These are phyloP conservation scores for Daboia siamensis DNA, from an alignment of 2,113 vertebrate genomes.

Conservation along the genomic window DNA sequence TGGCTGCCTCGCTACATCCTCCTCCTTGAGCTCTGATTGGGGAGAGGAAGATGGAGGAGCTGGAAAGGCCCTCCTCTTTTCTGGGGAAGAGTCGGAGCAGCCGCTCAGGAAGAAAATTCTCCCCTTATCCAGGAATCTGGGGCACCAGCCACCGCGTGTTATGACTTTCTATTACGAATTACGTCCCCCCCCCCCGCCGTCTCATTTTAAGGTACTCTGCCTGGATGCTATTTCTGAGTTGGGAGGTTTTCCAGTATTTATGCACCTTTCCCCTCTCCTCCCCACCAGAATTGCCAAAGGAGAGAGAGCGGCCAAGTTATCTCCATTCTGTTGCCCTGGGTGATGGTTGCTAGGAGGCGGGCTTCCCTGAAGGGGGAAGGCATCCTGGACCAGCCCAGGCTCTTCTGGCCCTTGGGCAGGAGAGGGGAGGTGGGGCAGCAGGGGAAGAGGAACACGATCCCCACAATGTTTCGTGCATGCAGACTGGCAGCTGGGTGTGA, in stretches of 20 bases:
- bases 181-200: rapidly evolving
- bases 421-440: not conserved
- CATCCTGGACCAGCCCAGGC: not conserved
- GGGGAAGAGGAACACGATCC: not conserved
- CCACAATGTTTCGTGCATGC: not conserved
- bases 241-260: not conserved
- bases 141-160: not conserved
- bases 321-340: not conserved
- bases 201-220: not conserved
- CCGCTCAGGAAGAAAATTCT: not conserved
- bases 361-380: not conserved
- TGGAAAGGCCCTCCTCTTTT: not conserved
- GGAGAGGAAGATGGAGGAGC: not conserved
- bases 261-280: not conserved
- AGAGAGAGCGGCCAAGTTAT: not conserved
- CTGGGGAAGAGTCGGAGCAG: not conserved
- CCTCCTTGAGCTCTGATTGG: not conserved
- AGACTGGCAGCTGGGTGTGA: not conserved
- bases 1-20: not conserved
- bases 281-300: not conserved
- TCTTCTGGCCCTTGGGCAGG: no score
- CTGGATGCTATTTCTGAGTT: not conserved
- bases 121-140: not conserved
- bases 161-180: not conserved
- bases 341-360: not conserved